Evolutionary conservation across 1,140 invertebrate species (phyloP), one percentile per base, ranked within the genome.

Genomic region (Pogonus chalceus): DNA sequence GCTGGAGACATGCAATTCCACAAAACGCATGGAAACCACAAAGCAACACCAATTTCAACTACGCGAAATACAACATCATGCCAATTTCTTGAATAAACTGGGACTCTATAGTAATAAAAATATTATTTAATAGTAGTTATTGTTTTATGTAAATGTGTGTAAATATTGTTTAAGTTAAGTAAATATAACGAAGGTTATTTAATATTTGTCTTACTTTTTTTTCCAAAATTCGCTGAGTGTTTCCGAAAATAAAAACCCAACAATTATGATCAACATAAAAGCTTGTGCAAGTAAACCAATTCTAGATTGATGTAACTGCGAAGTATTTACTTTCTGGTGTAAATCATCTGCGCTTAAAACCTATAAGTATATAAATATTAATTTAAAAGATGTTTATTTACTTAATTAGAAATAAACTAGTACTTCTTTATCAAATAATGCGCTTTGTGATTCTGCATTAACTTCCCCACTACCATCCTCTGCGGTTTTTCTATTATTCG

Each of bases 1-100:
- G 93, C 90, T n/a, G 92, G 92, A 72, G 87, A 87, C 77, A 91
- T 91, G 61, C 88, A 94, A 72, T 96, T 96, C 92, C 92, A 96
- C 22, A 96, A 76, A 14, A 89, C 88, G 73, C 92, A 95, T 1
- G 92, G 92, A 72, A 95, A 95, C 92, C 92, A 96, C 57, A 96
- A 68, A 55, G 87, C 88, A 48, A 94, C 90, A n/a, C 90, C 92
- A 59, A 95, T 87, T 79, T 96, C 92, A 49, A 90, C 87, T 37
- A 92, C 78, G 20, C 90, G 84, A 70, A 95, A 95, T 54, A 92
- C 80, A 56, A 96, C 78, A 71, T 93, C 89, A 71, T 94, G 88
- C 79, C 86, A 90, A 73, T 95, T 96, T 59, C 90, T 82, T 18
- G 87, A 91, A 54, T 88, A 79, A 7, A 95, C 78, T 23, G 90